Percentiles rank a stretch among this genome's conserved stretches.
Evolutionary conservation across 2,888 invertebrate species (phyloP).

Genomic region (Eilema sororculum): DNA sequence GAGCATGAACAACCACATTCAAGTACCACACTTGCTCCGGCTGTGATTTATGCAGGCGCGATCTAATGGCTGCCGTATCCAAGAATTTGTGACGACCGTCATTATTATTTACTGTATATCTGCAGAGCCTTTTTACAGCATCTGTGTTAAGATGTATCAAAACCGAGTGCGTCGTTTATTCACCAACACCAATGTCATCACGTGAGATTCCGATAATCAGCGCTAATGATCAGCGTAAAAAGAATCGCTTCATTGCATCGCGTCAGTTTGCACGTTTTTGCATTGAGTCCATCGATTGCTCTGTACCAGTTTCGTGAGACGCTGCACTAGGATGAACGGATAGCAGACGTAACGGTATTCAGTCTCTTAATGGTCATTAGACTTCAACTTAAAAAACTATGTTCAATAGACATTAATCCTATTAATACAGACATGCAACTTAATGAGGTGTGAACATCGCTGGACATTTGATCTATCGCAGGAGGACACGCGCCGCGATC

Average conservation of each 20-base stretch:
- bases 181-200: no score
- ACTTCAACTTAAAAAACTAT: background rate
- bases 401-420: background rate
- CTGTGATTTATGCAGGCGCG: background rate
- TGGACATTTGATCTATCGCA: slow-evolving; percentile 44
- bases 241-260: no score
- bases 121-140: background rate
- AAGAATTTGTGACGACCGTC: background rate
- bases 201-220: background rate
- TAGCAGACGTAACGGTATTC: background rate
- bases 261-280: background rate
- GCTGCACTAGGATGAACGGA: background rate
- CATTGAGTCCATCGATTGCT: background rate
- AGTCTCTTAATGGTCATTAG: background rate
- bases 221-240: no score
- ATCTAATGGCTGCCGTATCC: background rate
- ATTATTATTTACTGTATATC: no score
- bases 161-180: background rate
- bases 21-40: background rate
- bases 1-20: no score
- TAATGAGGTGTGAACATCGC: slow-evolving; percentile 45
- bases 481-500: slow-evolving; percentile 49
- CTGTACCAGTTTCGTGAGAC: background rate
- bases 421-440: slow-evolving; percentile 20
- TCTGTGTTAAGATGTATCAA: background rate